A percentile compares a stretch with the other conserved stretches of the same genome.
Conservation (phyloP, 2,113 vertebrate genomes). For the Ceyx cyanopectus region DNA sequence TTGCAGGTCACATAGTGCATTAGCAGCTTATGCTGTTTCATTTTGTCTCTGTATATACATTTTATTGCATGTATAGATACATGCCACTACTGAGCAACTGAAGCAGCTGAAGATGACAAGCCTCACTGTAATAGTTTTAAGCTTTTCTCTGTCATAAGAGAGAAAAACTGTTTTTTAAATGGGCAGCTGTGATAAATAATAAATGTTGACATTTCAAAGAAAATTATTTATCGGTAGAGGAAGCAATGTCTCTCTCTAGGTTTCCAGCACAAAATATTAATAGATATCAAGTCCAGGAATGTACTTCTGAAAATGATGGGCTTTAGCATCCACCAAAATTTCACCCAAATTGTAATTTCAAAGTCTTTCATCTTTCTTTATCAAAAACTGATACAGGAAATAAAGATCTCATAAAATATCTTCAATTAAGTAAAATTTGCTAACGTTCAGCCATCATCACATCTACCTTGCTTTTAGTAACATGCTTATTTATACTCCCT, state of each 20-base stretch:
- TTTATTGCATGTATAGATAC: not conserved
- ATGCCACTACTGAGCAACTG: not conserved
- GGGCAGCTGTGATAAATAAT: constrained; percentile 15
- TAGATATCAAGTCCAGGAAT: not conserved
- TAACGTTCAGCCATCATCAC: not conserved
- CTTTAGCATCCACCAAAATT: not conserved
- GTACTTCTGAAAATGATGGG: not conserved
- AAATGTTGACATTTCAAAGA: constrained; percentile 44
- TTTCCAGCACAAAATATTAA: constrained; percentile 17
- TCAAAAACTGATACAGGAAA: not conserved
- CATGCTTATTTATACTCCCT: not conserved
- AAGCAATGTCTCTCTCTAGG: not conserved
- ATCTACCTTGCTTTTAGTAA: not conserved
- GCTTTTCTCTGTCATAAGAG: not conserved
- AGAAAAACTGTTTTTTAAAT: not conserved
- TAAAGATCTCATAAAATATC: not conserved
- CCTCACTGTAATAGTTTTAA: not conserved
- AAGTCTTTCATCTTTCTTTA: not conserved
- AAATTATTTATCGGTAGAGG: constrained; percentile 1
- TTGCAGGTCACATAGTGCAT: not conserved
- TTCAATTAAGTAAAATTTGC: not conserved
- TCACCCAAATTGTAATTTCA: not conserved
- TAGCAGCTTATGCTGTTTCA: not conserved
- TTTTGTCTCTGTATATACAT: not conserved
- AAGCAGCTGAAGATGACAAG: not conserved